These are phyloP conservation scores for Embiotoca jacksoni DNA, from an alignment of 2,113 vertebrate species.

Conservation along the genomic window DNA sequence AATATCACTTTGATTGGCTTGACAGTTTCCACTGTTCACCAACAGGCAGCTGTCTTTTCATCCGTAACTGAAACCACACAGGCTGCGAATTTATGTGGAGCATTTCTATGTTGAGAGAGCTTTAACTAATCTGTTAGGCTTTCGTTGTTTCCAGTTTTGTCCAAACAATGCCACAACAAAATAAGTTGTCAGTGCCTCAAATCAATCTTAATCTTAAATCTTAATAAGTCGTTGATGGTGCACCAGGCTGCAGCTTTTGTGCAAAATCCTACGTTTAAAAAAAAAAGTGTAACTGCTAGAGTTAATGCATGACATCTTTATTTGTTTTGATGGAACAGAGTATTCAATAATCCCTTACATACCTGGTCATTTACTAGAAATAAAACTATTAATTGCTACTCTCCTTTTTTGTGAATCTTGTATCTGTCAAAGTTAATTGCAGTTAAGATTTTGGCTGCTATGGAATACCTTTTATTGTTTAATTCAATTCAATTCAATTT, in stretches of 20 bases:
- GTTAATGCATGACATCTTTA: background rate
- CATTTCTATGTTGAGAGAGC: background rate
- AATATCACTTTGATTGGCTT: conserved; percentile 5
- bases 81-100: background rate
- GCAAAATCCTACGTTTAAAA: background rate
- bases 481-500: too few relatives aligned
- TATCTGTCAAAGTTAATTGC: too few relatives aligned
- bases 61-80: conserved; percentile 9
- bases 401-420: too few relatives aligned
- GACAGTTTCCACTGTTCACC: conserved; percentile 31
- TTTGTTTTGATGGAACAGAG: too few relatives aligned
- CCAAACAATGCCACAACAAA: too few relatives aligned
- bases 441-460: too few relatives aligned
- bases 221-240: background rate
- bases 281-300: background rate
- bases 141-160: background rate
- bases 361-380: too few relatives aligned
- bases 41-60: conserved; percentile 24
- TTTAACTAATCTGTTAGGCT: background rate
- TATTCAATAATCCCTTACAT: background rate
- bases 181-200: background rate
- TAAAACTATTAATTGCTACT: too few relatives aligned
- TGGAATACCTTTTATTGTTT: too few relatives aligned
- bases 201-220: background rate
- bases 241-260: background rate